Base-by-base conservation (phyloP, 2,888 invertebrate genomes). In the Drosophila neutralis region DNA sequence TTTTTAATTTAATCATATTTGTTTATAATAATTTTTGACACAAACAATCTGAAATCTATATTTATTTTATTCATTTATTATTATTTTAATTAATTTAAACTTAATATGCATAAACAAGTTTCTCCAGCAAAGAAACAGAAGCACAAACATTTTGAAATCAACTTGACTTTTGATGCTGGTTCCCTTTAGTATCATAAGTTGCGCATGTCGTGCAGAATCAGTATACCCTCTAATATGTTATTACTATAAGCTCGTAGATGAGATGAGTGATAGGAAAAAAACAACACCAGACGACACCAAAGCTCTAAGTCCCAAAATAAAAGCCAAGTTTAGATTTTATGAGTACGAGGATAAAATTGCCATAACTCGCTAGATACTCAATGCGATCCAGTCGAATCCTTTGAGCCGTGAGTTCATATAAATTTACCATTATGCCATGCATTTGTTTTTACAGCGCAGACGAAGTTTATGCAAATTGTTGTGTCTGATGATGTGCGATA, bases 401-500 rank as follows among this genome's bases (percentile, higher is more conserved):
- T 1, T 35, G 48, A 45, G 40, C 49, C 15, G 49, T 45, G 31
- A 33, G 45, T 35, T 48, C 66, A 62, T 60, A 87, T 83, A 83
- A 83, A 80, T 86, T 82, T 60, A 71, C 58, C 80, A 88, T 86
- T 85, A 82, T 71, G 66, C 78, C 56, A 53, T 57, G 57, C 78
- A 82, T 83, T 83, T 82, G 77, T 69, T 83, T 87, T 87, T 70
- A 87, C 69, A 73, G 60, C 82, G 57, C 58, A 67, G 66, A 79
- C 60, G 35, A 69, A 59, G 67, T 72, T 82, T 79, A 83, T 85
- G 88, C 88, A 83, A 87, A 87, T 84, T 71, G 65, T 56, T 59
- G 70, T 62, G 73, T 69, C 77, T 83, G 69, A 83, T 82, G 85
- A 65, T 56, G 69, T 74, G 82, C 65, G 67, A 82, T 81, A 72